These are phyloP conservation scores for Petaurus breviceps DNA, from an alignment of 2,113 vertebrate species.

Conservation along the genomic window DNA sequence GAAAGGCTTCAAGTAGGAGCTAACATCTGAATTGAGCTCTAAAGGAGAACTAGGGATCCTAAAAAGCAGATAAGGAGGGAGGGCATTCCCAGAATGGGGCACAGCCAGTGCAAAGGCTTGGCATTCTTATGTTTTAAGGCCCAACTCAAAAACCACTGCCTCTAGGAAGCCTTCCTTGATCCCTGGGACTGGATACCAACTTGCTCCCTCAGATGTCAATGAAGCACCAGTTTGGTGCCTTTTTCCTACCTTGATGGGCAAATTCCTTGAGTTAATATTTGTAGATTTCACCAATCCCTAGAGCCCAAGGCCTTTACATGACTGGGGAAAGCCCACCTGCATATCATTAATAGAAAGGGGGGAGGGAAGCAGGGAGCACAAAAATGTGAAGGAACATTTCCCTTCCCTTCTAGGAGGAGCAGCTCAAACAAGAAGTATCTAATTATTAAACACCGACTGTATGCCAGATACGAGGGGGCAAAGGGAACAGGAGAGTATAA, in stretches of 20 bases:
- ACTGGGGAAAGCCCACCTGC: too few relatives aligned
- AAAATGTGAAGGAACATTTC: too few relatives aligned
- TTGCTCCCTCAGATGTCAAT: not conserved
- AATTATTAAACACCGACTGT: too few relatives aligned
- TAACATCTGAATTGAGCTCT: not conserved
- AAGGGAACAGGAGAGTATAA: too few relatives aligned
- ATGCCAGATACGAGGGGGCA: not conserved
- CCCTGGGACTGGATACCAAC: not conserved
- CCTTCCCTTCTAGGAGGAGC: too few relatives aligned
- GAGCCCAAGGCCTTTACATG: too few relatives aligned
- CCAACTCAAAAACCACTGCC: not conserved
- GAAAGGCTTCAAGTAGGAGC: not conserved
- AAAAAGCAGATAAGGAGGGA: not conserved
- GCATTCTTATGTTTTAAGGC: not conserved
- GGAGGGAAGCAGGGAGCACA: not conserved
- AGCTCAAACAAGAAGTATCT: too few relatives aligned
- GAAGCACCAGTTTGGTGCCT: rapidly evolving
- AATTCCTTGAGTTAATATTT: not conserved
- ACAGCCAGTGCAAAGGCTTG: not conserved
- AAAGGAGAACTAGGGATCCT: too few relatives aligned
- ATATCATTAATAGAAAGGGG: too few relatives aligned
- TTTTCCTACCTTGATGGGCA: not conserved
- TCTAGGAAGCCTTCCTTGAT: too few relatives aligned
- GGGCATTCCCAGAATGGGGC: not conserved
- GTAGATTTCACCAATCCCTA: too few relatives aligned